Evolutionary conservation across 30 jellyfish, hydroid and myxozoan species (phyloP).

Genomic region (Aurelia sp.): DNA sequence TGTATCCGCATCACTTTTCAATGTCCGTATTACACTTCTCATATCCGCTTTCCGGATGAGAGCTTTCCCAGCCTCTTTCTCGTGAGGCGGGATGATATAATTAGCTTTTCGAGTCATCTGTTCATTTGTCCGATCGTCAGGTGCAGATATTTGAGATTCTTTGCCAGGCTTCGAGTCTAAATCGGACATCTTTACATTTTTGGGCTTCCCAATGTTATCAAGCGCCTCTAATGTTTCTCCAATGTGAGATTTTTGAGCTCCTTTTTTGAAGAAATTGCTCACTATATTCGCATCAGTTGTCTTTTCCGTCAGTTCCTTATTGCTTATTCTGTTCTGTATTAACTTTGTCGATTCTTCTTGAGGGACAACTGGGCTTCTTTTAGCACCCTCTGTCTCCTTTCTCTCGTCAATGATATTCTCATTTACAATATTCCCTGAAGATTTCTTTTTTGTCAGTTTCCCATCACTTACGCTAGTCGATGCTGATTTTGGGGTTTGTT

Average conservation of each 20-base stretch:
- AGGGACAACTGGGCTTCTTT: neutral
- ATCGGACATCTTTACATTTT: too few relatives aligned
- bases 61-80: conserved; percentile 53
- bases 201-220: neutral
- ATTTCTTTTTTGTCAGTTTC: too few relatives aligned
- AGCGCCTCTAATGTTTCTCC: neutral
- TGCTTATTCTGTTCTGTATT: too few relatives aligned
- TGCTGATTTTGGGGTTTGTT: too few relatives aligned
- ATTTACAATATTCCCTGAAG: neutral
- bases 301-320: neutral
- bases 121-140: conserved; percentile 2
- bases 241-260: conserved; percentile 9
- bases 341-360: neutral
- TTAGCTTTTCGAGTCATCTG: neutral
- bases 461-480: too few relatives aligned
- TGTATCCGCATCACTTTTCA: conserved; percentile 38
- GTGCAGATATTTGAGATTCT: neutral
- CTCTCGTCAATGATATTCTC: neutral
- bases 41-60: conserved; percentile 30
- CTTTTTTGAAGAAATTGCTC: conserved; percentile 15
- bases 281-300: conserved; percentile 5
- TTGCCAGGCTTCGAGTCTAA: neutral
- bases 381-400: neutral
- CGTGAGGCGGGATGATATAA: conserved; percentile 13
- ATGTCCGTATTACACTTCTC: conserved; percentile 46